phyloP scores from a whole-genome alignment of 2,797 vertebrate species.

The Tauraco hartlaubi region DNA sequence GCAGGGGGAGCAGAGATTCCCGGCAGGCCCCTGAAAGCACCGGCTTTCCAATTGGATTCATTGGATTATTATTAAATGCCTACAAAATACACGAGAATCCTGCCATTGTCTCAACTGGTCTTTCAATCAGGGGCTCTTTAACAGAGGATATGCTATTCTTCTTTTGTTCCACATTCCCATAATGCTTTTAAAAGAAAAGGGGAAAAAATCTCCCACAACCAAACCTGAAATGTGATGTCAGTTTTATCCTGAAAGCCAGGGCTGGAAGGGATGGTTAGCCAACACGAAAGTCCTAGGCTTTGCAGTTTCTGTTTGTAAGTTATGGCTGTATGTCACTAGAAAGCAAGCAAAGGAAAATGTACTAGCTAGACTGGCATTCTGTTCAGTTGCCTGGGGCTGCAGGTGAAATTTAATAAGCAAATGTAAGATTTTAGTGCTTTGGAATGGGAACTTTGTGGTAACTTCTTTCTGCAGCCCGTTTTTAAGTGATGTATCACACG shows the following conservation, averaged over 20 bases:
- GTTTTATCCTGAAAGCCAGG: not conserved
- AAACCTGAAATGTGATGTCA: not conserved
- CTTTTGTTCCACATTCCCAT: not conserved
- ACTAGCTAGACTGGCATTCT: not conserved
- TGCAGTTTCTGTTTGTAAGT: not conserved
- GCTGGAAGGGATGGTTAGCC: not conserved
- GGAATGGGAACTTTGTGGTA: conserved; percentile 45
- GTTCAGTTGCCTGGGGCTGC: conserved; percentile 22
- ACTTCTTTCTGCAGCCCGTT: not conserved
- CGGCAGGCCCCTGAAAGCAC: not conserved
- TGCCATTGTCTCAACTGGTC: not conserved
- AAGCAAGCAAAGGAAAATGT: conserved; percentile 37
- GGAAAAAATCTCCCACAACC: accelerated
- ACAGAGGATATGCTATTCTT: not conserved
- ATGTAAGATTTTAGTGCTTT: conserved; percentile 59
- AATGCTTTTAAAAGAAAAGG: not conserved
- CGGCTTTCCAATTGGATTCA: not conserved
- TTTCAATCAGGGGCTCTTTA: not conserved
- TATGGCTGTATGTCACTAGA: not conserved
- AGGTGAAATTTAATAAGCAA: conserved; percentile 64
- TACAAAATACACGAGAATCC: not conserved
- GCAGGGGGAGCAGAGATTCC: not conserved
- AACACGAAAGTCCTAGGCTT: not conserved
- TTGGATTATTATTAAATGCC: not conserved
- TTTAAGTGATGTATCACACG: not conserved